A percentile compares a stretch with the other conserved stretches of the same genome.
phyloP scores from a whole-genome alignment of 2,797 vertebrate genomes.

The Podargus strigoides region DNA sequence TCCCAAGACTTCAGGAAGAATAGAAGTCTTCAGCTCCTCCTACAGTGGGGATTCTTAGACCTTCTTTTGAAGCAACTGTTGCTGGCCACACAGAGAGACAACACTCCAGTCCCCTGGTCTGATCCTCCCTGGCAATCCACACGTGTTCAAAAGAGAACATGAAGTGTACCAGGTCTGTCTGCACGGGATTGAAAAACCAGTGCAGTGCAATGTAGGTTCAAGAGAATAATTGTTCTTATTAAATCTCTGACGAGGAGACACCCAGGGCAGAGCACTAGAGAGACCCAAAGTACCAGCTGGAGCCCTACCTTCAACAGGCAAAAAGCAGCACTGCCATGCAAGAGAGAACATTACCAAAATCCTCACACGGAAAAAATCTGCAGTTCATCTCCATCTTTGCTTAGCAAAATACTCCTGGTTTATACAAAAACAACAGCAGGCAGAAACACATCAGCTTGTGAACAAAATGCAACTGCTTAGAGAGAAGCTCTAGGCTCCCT shows the following conservation, averaged over 20 bases:
- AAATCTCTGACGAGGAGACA: background rate
- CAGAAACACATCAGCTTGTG: background rate
- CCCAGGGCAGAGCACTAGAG: background rate
- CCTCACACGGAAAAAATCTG: background rate
- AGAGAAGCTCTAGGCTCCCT: background rate
- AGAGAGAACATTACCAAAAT: background rate
- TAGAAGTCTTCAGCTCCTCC: conserved; percentile 33
- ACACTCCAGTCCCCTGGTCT: background rate
- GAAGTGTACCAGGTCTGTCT: background rate
- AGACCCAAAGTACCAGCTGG: background rate
- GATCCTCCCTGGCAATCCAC: background rate
- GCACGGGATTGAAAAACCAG: background rate
- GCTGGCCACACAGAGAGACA: conserved; percentile 48
- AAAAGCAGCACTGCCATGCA: background rate
- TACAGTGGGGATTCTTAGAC: conserved; percentile 21
- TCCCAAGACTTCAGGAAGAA: conserved; percentile 36
- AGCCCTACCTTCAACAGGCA: background rate
- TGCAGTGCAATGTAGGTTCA: background rate
- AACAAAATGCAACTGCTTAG: background rate
- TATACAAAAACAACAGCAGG: background rate
- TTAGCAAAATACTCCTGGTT: background rate
- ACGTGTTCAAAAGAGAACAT: background rate
- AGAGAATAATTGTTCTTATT: background rate
- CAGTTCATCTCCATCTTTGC: background rate
- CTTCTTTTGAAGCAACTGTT: conserved; percentile 39